Conservation (phyloP, 1,140 invertebrate genomes). For the Thaumatotibia leucotreta region DNA sequence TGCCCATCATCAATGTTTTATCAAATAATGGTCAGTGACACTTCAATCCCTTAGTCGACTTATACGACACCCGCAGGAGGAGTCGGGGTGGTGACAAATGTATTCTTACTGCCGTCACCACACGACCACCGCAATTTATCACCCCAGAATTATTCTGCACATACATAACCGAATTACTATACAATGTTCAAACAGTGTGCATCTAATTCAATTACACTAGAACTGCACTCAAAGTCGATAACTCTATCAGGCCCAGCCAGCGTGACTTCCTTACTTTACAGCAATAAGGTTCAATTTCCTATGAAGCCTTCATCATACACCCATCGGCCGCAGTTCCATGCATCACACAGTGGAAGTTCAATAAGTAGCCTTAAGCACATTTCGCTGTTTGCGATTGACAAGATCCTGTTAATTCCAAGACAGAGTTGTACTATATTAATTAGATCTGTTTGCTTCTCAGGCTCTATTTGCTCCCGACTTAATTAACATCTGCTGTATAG, state of each 20-base stretch:
- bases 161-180: background rate
- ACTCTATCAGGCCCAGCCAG: background rate
- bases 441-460: constrained; percentile 67
- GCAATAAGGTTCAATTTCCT: background rate
- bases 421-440: constrained; percentile 56
- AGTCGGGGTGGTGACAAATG: too few relatives aligned
- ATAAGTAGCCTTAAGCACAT: constrained; percentile 13
- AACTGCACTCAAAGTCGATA: background rate
- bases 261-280: background rate
- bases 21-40: too few relatives aligned
- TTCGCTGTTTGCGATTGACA: constrained; percentile 33
- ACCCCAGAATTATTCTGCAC: too few relatives aligned
- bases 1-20: too few relatives aligned
- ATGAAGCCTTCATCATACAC: background rate
- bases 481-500: constrained; percentile 41
- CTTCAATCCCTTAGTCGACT: too few relatives aligned
- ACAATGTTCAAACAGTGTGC: background rate
- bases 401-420: constrained; percentile 52
- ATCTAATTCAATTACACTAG: background rate
- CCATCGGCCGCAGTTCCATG: background rate
- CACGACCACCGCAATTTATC: too few relatives aligned
- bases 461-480: constrained; percentile 60
- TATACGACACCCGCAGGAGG: too few relatives aligned
- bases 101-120: too few relatives aligned
- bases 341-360: constrained; percentile 6